phyloP scores from a whole-genome alignment of 1,140 invertebrate genomes.

The Aplysia californica region DNA sequence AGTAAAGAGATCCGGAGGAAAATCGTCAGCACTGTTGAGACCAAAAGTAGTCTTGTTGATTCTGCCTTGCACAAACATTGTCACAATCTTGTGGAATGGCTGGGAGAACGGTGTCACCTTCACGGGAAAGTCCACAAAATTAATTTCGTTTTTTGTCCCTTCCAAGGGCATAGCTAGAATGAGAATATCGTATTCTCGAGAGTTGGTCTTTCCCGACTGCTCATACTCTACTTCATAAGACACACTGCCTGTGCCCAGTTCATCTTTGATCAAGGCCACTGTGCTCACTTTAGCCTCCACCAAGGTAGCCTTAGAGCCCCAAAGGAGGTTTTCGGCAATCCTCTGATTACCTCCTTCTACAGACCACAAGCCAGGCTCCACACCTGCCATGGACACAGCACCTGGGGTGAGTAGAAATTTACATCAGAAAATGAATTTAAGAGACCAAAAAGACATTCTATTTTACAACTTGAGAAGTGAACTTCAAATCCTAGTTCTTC shows the following conservation, averaged over 20 bases:
- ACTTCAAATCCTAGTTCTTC: no score
- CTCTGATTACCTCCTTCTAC: constrained; percentile 75
- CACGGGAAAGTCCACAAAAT: constrained; percentile 67
- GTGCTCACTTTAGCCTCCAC: constrained; percentile 61
- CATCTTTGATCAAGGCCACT: constrained; percentile 50
- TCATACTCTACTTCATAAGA: constrained; percentile 47
- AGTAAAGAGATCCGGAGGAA: constrained; percentile 68
- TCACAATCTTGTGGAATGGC: constrained; percentile 72
- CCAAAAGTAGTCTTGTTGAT: constrained; percentile 70
- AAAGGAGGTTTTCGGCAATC: constrained; percentile 69
- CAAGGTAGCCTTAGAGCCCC: constrained; percentile 66
- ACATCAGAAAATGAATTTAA: no score
- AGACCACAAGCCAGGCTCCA: constrained; percentile 72
- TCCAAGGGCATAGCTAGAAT: constrained; percentile 73
- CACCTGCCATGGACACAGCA: constrained; percentile 73
- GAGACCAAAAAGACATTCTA: no score
- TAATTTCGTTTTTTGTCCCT: constrained; percentile 62
- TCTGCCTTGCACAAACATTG: constrained; percentile 73
- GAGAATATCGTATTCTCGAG: constrained; percentile 72
- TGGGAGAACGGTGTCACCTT: constrained; percentile 51
- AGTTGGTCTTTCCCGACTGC: constrained; percentile 26
- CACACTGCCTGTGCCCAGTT: constrained; percentile 27
- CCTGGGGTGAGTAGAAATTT: no score
- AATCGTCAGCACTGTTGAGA: constrained; percentile 53
- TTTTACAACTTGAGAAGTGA: no score